These are phyloP conservation scores for Smithornis capensis DNA, from an alignment of 2,113 vertebrate species.

Conservation along the genomic window DNA sequence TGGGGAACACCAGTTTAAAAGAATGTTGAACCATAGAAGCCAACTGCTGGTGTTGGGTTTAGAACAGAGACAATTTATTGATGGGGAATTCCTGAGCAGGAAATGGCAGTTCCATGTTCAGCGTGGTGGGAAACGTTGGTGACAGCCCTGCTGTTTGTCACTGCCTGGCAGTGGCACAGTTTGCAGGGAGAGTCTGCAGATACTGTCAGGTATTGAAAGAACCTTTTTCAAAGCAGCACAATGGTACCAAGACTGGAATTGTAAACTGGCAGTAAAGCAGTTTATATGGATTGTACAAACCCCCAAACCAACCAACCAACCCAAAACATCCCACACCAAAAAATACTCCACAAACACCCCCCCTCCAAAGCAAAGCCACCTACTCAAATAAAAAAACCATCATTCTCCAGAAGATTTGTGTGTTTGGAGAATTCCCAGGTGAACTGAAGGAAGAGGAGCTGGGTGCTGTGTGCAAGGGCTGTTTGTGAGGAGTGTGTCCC, in stretches of 20 bases:
- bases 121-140: background rate
- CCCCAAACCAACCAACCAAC: background rate
- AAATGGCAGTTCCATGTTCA: background rate
- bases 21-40: background rate
- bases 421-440: background rate
- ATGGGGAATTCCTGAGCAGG: background rate
- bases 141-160: background rate
- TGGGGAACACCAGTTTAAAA: background rate
- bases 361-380: too few species aligned
- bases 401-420: background rate
- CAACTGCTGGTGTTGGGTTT: background rate
- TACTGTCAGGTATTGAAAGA: background rate
- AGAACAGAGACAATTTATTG: background rate
- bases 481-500: background rate
- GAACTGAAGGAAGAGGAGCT: background rate
- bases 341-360: background rate
- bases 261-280: background rate
- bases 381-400: background rate
- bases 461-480: background rate
- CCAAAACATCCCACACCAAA: background rate
- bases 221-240: background rate
- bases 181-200: background rate
- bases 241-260: background rate
- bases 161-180: background rate
- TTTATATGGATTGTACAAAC: background rate